phyloP scores from a whole-genome alignment of 2,888 invertebrate genomes.

The Ernsta delagoae region DNA sequence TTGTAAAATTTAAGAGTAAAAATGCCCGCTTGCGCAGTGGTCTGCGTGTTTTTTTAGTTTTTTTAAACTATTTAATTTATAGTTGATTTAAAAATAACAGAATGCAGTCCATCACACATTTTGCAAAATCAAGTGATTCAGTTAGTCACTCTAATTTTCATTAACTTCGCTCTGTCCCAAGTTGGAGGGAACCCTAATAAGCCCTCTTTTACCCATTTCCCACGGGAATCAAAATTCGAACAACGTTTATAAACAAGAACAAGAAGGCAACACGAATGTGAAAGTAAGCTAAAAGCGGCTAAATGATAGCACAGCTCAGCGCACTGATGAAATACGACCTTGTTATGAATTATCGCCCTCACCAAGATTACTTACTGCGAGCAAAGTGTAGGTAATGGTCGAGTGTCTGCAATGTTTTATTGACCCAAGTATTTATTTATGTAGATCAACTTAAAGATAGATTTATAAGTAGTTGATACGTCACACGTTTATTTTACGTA shows the following conservation, averaged over 20 bases:
- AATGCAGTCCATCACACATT: too few relatives aligned
- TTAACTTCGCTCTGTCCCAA: too few relatives aligned
- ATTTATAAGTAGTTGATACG: too few relatives aligned
- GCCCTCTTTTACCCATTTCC: neutral
- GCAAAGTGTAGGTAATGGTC: neutral
- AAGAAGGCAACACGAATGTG: slow-evolving; percentile 6
- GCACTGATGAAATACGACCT: slow-evolving; percentile 34
- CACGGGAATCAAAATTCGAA: neutral
- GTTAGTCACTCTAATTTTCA: too few relatives aligned
- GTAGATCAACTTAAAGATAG: neutral
- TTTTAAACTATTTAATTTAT: too few relatives aligned
- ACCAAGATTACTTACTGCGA: slow-evolving; percentile 16
- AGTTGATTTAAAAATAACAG: too few relatives aligned
- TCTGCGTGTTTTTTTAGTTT: too few relatives aligned
- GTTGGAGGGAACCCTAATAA: too few relatives aligned
- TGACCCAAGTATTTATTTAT: neutral
- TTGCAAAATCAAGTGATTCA: too few relatives aligned
- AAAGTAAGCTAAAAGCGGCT: slow-evolving; percentile 11
- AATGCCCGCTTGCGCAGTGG: too few relatives aligned
- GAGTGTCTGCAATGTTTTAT: slow-evolving; percentile 6
- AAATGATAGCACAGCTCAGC: slow-evolving; percentile 35
- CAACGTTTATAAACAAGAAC: slow-evolving; percentile 19
- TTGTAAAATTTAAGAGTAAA: too few relatives aligned
- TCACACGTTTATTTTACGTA: too few relatives aligned
- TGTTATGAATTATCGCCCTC: slow-evolving; percentile 36